Percentiles rank a stretch among this genome's conserved stretches.
These are phyloP conservation scores for Rhopalosiphum padi DNA, from an alignment of 1,140 invertebrate species.

Conservation along the genomic window DNA sequence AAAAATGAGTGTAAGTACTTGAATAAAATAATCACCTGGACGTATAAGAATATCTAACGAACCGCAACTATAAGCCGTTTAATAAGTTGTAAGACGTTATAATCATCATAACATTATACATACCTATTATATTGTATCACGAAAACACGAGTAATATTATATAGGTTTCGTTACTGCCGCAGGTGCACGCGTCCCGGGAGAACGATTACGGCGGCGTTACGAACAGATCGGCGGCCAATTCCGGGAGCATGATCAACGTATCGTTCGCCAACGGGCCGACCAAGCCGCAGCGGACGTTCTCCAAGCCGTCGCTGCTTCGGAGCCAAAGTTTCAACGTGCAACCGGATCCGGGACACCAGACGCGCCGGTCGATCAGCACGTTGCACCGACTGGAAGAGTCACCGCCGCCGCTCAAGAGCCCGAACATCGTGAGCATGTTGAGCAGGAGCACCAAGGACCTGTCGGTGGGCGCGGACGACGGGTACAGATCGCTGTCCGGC, in stretches of 20 bases:
- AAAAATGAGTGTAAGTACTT: too few relatives aligned
- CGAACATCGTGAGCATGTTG: constrained; percentile 78
- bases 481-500: constrained; percentile 59
- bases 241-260: constrained; percentile 76
- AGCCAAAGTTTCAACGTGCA: constrained; percentile 88
- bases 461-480: constrained; percentile 63
- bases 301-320: constrained; percentile 73
- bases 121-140: too few relatives aligned
- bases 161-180: not conserved
- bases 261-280: constrained; percentile 75
- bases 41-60: too few relatives aligned
- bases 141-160: not conserved
- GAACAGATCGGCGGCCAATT: constrained; percentile 61
- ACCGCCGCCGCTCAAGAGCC: constrained; percentile 79
- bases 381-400: constrained; percentile 71
- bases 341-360: constrained; percentile 62
- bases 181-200: constrained; percentile 60
- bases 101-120: not conserved
- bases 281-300: constrained; percentile 77
- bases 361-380: constrained; percentile 65
- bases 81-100: too few relatives aligned
- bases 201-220: constrained; percentile 31
- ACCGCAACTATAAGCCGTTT: too few relatives aligned
- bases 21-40: too few relatives aligned
- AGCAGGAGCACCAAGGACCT: constrained; percentile 81